These are phyloP conservation scores for Psilopogon haemacephalus DNA, from an alignment of 2,113 vertebrate species.

Conservation along the genomic window DNA sequence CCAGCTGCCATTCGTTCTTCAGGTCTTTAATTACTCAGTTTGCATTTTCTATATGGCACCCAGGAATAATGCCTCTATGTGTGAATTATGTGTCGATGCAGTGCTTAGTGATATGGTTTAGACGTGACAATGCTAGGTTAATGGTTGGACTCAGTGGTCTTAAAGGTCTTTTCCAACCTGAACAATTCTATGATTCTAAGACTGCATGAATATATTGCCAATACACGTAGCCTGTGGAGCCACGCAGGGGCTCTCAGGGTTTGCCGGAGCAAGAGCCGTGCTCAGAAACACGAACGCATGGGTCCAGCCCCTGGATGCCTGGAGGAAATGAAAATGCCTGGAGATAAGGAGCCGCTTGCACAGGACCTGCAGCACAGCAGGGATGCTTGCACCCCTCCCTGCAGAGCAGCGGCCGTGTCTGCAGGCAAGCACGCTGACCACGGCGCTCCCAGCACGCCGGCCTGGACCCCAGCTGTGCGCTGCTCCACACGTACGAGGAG, in stretches of 20 bases:
- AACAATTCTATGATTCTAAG: not conserved
- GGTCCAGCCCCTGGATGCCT: not conserved
- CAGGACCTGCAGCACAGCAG: not conserved
- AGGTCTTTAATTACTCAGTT: not conserved
- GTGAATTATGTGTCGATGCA: too few species aligned
- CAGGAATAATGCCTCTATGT: not conserved
- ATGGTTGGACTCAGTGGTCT: not conserved
- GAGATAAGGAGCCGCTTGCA: not conserved
- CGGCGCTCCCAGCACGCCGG: not conserved
- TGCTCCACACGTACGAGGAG: not conserved
- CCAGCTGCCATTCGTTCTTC: not conserved
- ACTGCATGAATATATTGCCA: fast-evolving
- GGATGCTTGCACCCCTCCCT: not conserved
- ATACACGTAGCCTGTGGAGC: fast-evolving
- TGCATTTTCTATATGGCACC: not conserved
- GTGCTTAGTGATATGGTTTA: not conserved
- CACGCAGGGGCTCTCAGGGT: fast-evolving
- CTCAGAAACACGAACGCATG: not conserved
- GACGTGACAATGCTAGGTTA: not conserved
- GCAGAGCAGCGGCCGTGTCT: not conserved
- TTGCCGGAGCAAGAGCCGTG: not conserved
- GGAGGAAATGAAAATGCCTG: not conserved
- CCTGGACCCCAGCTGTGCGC: not conserved
- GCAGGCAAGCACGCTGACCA: not conserved
- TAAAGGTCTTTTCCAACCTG: not conserved